Evolutionary conservation across 2,797 vertebrate species (phyloP), one percentile per base, ranked within the genome.

Genomic region (Lerista edwardsae): DNA sequence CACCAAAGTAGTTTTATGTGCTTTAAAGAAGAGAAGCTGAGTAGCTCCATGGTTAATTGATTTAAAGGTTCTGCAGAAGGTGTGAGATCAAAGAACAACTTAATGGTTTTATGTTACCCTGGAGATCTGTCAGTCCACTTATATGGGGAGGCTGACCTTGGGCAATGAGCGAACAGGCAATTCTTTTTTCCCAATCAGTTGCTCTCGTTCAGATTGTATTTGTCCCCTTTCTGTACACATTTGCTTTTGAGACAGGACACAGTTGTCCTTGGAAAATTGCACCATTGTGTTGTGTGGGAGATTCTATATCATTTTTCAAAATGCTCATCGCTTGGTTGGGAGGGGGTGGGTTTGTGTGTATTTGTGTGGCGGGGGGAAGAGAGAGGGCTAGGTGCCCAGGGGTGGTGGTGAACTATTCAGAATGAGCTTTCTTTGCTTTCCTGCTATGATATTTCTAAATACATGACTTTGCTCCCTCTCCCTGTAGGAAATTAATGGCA

Each of bases 41-140:
- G 93, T 88, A 92, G 94, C 93, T 96, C 96, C 96, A 97, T 96
- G 96, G 93, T 96, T 97, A 96, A 97, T 97, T 96, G 96, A 97
- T 97, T 96, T 96, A 96, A 97, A 96, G 85, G 88, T 94, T 96
- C 94, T 93, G 92, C 92, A 94, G 95, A 95, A 97, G 95, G 95
- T 96, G 86, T 77, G 80, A 96, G 96, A 97, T 97, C 96, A 97
- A 97, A 97, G 96, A 92, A 76, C 80, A 76, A 71, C 92, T 94
- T 91, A 85, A 95, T 94, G 94, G 94, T 94, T 96, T 96, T 94
- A 92, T 94, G 92, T 95, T 96, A 95, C 95, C 92, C 94, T 82
- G 73, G 94, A 94, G 94, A 93, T 85, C 93, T 88, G 76, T 83
- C 92, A 86, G 94, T 91, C 92, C 92, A 83, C 82, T 90, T 89